Percentiles rank a stretch among this genome's conserved stretches.
phyloP scores from a whole-genome alignment of 1,140 invertebrate genomes.

The Pseudomyrmex concolor region DNA sequence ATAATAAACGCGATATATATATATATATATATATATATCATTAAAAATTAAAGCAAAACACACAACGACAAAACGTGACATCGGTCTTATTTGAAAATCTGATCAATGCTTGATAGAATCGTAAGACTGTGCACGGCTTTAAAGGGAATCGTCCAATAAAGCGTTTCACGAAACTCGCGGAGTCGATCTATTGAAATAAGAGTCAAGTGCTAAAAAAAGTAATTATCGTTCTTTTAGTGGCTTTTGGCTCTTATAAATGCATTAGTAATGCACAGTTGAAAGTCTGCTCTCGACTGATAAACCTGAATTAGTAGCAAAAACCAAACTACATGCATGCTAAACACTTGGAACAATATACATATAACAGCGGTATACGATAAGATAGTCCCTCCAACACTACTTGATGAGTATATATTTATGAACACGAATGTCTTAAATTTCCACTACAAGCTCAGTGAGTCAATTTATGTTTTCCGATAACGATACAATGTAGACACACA shows the following conservation, averaged over 20 bases:
- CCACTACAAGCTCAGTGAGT: slow-evolving; percentile 18
- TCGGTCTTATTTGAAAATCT: background rate
- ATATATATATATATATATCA: too few species aligned
- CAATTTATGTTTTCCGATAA: background rate
- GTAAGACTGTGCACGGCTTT: background rate
- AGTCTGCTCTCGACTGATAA: background rate
- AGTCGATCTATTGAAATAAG: background rate
- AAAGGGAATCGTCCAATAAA: slow-evolving; percentile 17
- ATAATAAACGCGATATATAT: background rate
- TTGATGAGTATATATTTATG: background rate
- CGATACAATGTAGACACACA: background rate
- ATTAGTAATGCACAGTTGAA: slow-evolving; percentile 10
- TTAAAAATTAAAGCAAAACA: background rate
- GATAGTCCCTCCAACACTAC: slow-evolving; percentile 14
- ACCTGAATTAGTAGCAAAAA: slow-evolving; percentile 22
- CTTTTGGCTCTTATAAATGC: background rate
- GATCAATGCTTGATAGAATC: background rate
- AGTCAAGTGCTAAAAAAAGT: too few species aligned
- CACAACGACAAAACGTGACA: background rate
- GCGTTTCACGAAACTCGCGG: background rate
- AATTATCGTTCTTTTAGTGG: too few species aligned
- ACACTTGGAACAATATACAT: background rate
- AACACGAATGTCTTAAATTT: background rate
- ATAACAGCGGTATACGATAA: slow-evolving; percentile 48
- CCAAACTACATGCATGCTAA: slow-evolving; percentile 31